Evolutionary conservation across 2,797 vertebrate genomes (phyloP).

Genomic region (Oryzias dopingdopingensis): DNA sequence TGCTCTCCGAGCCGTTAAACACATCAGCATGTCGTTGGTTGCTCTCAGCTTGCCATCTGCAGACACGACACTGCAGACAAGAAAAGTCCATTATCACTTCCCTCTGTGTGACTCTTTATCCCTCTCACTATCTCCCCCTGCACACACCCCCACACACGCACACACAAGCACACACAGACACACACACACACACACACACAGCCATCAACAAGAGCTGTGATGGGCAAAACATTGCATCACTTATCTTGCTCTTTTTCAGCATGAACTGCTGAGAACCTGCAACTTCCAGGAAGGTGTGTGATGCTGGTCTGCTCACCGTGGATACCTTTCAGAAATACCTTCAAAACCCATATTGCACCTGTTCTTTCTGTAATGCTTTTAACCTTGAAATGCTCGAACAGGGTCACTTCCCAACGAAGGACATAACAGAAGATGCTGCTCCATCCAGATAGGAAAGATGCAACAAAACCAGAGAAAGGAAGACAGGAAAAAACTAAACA

Average conservation of each 20-base stretch:
- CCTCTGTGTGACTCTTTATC: slow-evolving; percentile 66
- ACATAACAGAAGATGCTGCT: slow-evolving; percentile 1
- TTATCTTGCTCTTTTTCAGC: slow-evolving; percentile 40
- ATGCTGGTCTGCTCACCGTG: background rate
- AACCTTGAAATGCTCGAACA: slow-evolving; percentile 21
- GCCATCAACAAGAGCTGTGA: slow-evolving; percentile 31
- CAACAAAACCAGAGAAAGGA: too few relatives aligned
- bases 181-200: background rate
- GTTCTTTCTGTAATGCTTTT: slow-evolving; percentile 41
- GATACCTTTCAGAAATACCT: too few relatives aligned
- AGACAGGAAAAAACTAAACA: too few relatives aligned
- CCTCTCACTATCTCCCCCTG: slow-evolving; percentile 54
- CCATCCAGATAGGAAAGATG: too few relatives aligned
- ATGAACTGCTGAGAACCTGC: slow-evolving; percentile 32
- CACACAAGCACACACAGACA: too few relatives aligned
- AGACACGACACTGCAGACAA: slow-evolving; percentile 68
- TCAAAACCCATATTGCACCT: slow-evolving; percentile 8
- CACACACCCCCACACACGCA: slow-evolving; percentile 11
- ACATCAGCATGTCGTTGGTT: slow-evolving; percentile 74
- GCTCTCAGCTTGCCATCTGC: slow-evolving; percentile 53
- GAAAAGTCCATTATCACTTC: slow-evolving; percentile 80
- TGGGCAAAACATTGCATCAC: slow-evolving; percentile 47
- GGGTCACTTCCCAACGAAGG: slow-evolving; percentile 17
- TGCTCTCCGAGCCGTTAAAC: slow-evolving; percentile 55
- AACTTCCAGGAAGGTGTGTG: slow-evolving; percentile 18